Percentiles rank a stretch among this genome's conserved stretches.
These are phyloP conservation scores for Leptopilina drosophilae DNA, from an alignment of 2,888 invertebrate species.

Conservation along the genomic window DNA sequence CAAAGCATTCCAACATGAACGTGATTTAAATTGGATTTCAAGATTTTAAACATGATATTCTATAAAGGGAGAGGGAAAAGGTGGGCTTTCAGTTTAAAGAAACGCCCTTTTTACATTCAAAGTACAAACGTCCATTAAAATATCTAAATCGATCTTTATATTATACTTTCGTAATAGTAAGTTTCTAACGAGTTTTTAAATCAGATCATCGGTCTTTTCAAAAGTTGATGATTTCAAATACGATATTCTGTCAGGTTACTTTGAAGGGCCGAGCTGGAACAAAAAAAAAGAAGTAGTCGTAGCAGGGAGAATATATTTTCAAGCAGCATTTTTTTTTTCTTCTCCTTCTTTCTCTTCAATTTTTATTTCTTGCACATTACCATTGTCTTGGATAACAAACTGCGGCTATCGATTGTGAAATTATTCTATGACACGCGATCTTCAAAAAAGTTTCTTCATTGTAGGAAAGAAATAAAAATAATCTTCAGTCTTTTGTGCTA, in stretches of 20 bases:
- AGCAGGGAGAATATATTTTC: neutral
- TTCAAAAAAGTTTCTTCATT: neutral
- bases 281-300: no score
- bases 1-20: slow-evolving; percentile 4
- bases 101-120: neutral
- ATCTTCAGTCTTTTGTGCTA: neutral
- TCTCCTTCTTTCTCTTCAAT: no score
- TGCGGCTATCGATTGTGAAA: slow-evolving; percentile 19
- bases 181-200: neutral
- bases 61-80: neutral
- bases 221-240: slow-evolving; percentile 1
- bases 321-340: neutral
- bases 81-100: neutral
- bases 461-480: neutral
- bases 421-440: slow-evolving; percentile 36
- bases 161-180: slow-evolving; percentile 2
- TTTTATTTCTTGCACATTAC: slow-evolving; percentile 12
- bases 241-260: neutral
- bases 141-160: neutral
- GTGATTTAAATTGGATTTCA: slow-evolving; percentile 6
- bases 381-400: slow-evolving; percentile 5
- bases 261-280: no score
- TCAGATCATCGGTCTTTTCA: neutral
- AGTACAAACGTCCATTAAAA: neutral
- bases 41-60: slow-evolving; percentile 5